A percentile compares a stretch with the other conserved stretches of the same genome.
phyloP scores from a whole-genome alignment of 2,113 vertebrate genomes.

The Colossoma macropomum region DNA sequence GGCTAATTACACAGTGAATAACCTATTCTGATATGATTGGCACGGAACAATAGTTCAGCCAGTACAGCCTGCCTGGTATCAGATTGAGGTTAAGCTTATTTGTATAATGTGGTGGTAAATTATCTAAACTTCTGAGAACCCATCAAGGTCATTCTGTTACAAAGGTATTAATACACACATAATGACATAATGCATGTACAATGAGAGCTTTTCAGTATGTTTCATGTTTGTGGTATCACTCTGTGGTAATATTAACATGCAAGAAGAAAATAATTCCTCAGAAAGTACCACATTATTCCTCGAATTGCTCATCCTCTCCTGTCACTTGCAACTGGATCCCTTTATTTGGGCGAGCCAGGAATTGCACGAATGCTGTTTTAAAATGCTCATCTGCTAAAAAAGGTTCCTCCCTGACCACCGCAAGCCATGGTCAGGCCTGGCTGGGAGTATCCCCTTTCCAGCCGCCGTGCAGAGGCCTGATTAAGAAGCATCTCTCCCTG shows the following conservation, averaged over 20 bases:
- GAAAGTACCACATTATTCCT: slow-evolving; percentile 54
- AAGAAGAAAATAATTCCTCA: slow-evolving; percentile 37
- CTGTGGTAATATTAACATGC: slow-evolving; percentile 48
- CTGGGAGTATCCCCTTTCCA: slow-evolving; percentile 63
- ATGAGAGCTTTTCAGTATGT: not conserved
- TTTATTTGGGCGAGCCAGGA: slow-evolving; percentile 60
- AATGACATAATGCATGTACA: slow-evolving; percentile 2
- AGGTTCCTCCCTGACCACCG: slow-evolving; percentile 58
- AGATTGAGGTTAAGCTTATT: not conserved
- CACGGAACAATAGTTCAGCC: slow-evolving; percentile 33
- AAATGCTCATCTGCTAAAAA: slow-evolving; percentile 63
- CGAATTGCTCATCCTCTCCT: slow-evolving; percentile 62
- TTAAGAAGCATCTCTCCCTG: slow-evolving; percentile 62
- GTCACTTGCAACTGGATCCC: slow-evolving; percentile 58
- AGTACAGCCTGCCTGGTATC: not conserved
- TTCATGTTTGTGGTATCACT: slow-evolving; percentile 28
- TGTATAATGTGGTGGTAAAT: slow-evolving; percentile 27
- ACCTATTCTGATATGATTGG: not conserved
- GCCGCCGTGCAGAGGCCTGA: slow-evolving; percentile 62
- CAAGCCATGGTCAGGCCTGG: slow-evolving; percentile 55
- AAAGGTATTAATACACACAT: not conserved
- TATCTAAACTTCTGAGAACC: slow-evolving; percentile 14
- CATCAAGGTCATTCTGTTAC: slow-evolving; percentile 30
- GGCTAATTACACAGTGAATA: slow-evolving; percentile 35
- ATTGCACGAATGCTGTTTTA: slow-evolving; percentile 59